A percentile compares a stretch with the other conserved stretches of the same genome.
Conservation (phyloP, 1,140 invertebrate genomes). For the Drosophila navojoa region DNA sequence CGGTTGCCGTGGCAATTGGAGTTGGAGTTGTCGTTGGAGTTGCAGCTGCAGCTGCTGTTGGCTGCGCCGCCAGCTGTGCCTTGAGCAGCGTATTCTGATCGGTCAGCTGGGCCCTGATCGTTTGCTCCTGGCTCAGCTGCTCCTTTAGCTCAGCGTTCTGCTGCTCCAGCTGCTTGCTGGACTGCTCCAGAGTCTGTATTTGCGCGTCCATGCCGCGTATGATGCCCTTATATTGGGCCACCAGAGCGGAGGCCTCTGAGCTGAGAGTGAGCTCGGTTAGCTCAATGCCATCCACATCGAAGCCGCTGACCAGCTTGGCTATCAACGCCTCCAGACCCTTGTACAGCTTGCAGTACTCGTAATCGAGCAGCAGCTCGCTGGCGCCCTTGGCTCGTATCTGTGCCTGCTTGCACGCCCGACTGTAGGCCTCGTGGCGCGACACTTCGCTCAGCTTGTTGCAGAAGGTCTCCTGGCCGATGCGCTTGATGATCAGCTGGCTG, state of each 20-base stretch:
- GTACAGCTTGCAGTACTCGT: conserved; percentile 96
- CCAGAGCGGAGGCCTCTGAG: conserved; percentile 86
- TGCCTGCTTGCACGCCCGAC: conserved; percentile 95
- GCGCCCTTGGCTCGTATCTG: conserved; percentile 91
- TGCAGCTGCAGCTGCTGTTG: conserved; percentile 11
- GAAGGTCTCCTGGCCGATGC: conserved; percentile 96
- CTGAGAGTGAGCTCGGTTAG: conserved; percentile 85
- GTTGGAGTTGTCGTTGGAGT: not conserved
- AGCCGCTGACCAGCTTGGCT: conserved; percentile 73
- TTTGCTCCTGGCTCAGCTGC: conserved; percentile 88
- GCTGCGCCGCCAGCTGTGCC: conserved; percentile 86
- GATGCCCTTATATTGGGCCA: conserved; percentile 93
- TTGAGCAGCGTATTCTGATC: conserved; percentile 95
- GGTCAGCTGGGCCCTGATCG: conserved; percentile 90
- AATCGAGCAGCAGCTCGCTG: conserved; percentile 94
- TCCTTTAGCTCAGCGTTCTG: conserved; percentile 86
- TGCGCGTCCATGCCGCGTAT: conserved; percentile 94
- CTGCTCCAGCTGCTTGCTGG: conserved; percentile 85
- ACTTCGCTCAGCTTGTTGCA: conserved; percentile 94
- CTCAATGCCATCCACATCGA: conserved; percentile 84
- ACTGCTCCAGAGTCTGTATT: conserved; percentile 87
- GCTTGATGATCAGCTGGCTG: conserved; percentile 92
- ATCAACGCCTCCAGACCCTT: conserved; percentile 88
- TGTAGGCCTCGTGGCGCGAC: conserved; percentile 95
- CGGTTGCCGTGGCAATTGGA: conserved; percentile 6